These are phyloP conservation scores for Ramphastos sulfuratus DNA, from an alignment of 2,113 vertebrate genomes.

Conservation along the genomic window DNA sequence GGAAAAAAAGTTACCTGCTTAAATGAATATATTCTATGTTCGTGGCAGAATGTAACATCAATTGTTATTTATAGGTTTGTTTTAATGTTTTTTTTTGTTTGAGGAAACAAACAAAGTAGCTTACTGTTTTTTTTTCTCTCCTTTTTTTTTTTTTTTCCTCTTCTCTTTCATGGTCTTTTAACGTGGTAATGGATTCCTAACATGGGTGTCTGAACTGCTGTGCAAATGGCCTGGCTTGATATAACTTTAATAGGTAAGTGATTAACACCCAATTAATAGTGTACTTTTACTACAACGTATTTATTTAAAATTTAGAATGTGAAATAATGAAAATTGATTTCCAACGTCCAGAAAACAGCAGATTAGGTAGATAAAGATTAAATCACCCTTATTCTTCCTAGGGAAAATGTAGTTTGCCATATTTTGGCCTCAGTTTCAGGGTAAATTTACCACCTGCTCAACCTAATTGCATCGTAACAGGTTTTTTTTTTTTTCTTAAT, in stretches of 20 bases:
- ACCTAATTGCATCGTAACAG: background rate
- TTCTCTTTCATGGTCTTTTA: conserved; percentile 55
- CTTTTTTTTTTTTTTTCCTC: background rate
- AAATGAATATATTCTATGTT: background rate
- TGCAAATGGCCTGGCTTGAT: conserved; percentile 33
- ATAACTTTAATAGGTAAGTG: conserved; percentile 75
- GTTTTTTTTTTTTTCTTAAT: background rate
- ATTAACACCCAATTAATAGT: background rate
- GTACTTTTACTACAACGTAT: background rate
- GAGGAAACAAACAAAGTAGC: background rate
- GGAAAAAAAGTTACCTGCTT: background rate
- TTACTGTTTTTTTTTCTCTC: conserved; percentile 48
- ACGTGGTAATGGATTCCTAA: background rate
- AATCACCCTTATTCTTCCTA: background rate
- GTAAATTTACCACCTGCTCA: background rate
- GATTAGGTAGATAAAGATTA: background rate
- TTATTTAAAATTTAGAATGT: background rate
- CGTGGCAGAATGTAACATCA: background rate
- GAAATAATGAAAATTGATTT: background rate
- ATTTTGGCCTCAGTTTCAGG: background rate
- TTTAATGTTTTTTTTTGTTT: conserved; percentile 9
- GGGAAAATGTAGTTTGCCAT: background rate
- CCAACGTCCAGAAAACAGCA: background rate
- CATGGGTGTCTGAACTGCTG: conserved; percentile 22
- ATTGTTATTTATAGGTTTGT: background rate